A percentile compares a stretch with the other conserved stretches of the same genome.
Conservation (phyloP, 2,113 vertebrate species). For the Syrrhaptes paradoxus region DNA sequence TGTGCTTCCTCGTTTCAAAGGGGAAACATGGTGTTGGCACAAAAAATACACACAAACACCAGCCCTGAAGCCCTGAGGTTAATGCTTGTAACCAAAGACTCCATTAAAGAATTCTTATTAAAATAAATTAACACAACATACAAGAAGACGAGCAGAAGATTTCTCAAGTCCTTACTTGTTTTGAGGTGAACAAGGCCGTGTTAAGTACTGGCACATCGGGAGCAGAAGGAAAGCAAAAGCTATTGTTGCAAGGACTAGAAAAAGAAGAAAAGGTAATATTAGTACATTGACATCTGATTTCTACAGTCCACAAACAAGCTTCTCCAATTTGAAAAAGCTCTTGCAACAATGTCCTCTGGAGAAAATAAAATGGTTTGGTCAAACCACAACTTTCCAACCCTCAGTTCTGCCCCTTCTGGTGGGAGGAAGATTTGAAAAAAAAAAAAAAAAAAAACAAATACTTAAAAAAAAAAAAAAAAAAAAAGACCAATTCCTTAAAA, state of each 20-base stretch:
- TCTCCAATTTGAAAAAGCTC: background rate
- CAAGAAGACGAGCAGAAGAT: background rate
- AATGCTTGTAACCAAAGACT: background rate
- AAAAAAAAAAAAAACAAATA: background rate
- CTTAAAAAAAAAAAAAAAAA: background rate
- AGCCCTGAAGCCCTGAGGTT: background rate
- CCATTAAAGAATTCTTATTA: background rate
- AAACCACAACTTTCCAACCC: background rate
- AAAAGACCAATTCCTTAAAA: background rate
- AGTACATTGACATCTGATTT: constrained; percentile 23
- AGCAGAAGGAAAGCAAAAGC: constrained; percentile 98
- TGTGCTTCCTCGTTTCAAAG: background rate
- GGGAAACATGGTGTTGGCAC: background rate
- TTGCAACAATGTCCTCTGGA: background rate
- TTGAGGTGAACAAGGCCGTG: constrained; percentile 95
- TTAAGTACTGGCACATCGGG: constrained; percentile 99
- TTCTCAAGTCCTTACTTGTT: constrained; percentile 89
- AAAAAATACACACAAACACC: background rate
- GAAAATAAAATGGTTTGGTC: background rate
- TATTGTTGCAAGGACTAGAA: constrained; percentile 95
- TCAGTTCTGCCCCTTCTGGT: background rate
- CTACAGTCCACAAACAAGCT: background rate
- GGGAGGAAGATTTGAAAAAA: background rate
- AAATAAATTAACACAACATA: background rate
- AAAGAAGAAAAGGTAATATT: constrained; percentile 61